These are phyloP conservation scores for Nomada hirtipes DNA, from an alignment of 2,888 invertebrate genomes.

Conservation along the genomic window DNA sequence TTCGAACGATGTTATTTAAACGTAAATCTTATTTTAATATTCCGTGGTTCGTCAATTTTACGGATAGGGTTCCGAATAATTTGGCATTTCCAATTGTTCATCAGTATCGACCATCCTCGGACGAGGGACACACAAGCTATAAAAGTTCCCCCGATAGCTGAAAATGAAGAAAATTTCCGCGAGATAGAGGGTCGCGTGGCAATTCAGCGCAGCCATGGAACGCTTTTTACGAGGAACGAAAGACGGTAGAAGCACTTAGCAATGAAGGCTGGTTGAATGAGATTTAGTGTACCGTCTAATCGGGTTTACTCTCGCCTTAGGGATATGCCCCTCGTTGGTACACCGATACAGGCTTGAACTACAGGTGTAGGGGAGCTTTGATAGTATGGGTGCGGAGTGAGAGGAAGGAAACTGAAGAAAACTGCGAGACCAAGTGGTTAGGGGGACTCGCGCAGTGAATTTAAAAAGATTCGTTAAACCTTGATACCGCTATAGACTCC, in stretches of 20 bases:
- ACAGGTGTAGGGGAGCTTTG: background rate
- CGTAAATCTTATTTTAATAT: background rate
- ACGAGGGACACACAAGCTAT: background rate
- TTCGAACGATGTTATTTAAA: background rate
- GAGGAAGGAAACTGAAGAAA: constrained; percentile 40
- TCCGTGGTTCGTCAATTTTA: too few relatives aligned
- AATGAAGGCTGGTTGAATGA: constrained; percentile 71
- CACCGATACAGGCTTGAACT: constrained; percentile 42
- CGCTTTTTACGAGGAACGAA: constrained; percentile 52
- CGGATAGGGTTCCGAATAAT: too few relatives aligned
- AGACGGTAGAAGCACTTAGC: constrained; percentile 64
- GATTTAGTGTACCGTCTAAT: constrained; percentile 74
- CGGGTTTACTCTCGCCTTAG: constrained; percentile 68
- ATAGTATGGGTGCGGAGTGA: constrained; percentile 8
- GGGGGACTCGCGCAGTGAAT: constrained; percentile 55
- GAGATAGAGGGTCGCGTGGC: constrained; percentile 50
- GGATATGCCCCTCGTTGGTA: constrained; percentile 64
- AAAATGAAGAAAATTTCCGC: constrained; percentile 39
- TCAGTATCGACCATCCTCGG: background rate
- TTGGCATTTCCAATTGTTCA: background rate
- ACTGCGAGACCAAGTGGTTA: constrained; percentile 46
- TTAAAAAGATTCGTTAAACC: constrained; percentile 70
- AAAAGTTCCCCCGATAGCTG: constrained; percentile 1
- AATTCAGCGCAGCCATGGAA: constrained; percentile 53
- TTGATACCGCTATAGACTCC: constrained; percentile 40